These are phyloP conservation scores for Rhagium mordax DNA, from an alignment of 2,888 invertebrate genomes.

Conservation along the genomic window DNA sequence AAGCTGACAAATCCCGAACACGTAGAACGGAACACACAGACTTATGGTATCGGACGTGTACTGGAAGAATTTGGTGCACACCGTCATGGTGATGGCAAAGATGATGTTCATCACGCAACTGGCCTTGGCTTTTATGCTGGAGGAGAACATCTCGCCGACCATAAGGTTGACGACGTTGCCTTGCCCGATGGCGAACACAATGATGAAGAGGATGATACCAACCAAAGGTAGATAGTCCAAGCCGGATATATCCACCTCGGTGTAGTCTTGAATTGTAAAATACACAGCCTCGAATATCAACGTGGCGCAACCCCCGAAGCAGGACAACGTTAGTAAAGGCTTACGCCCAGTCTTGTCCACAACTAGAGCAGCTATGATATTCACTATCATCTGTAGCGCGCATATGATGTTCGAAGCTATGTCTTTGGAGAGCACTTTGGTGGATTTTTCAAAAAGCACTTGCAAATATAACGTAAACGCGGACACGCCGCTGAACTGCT, in stretches of 20 bases:
- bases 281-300: conserved; percentile 53
- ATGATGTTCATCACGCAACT: conserved; percentile 57
- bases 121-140: conserved; percentile 62
- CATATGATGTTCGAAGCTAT: conserved; percentile 40
- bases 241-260: conserved; percentile 43
- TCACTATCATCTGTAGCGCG: conserved; percentile 43
- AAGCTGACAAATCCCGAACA: conserved; percentile 54
- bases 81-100: conserved; percentile 56
- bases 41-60: conserved; percentile 57
- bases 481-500: conserved; percentile 61
- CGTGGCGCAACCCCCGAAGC: conserved; percentile 43
- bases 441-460: conserved; percentile 43
- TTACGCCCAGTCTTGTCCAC: conserved; percentile 57
- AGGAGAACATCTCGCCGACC: conserved; percentile 58
- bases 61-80: conserved; percentile 62
- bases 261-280: conserved; percentile 60
- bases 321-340: conserved; percentile 54
- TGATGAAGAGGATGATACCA: conserved; percentile 52
- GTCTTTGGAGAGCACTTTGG: conserved; percentile 30
- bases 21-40: conserved; percentile 59
- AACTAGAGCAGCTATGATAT: conserved; percentile 49
- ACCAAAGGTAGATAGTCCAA: conserved; percentile 55
- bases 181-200: conserved; percentile 55
- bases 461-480: conserved; percentile 61
- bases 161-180: conserved; percentile 55